Conservation (phyloP, 2,797 vertebrate genomes). For the Erethizon dorsatum region DNA sequence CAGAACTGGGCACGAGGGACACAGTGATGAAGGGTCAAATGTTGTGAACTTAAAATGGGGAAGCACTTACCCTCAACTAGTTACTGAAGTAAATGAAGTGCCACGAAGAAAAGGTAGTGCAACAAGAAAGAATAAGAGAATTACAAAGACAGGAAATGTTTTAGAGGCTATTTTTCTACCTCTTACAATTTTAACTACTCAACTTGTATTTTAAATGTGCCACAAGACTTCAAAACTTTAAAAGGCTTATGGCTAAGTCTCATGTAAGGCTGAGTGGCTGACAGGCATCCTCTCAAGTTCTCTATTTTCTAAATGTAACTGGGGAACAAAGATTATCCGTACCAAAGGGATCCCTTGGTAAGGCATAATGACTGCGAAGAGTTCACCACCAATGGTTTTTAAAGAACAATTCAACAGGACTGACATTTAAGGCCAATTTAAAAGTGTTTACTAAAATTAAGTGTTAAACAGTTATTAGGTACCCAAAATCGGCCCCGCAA, state of each 20-base stretch:
- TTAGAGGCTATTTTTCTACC: background rate
- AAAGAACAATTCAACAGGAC: conserved; percentile 30
- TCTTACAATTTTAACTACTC: conserved; percentile 16
- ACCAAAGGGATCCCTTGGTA: background rate
- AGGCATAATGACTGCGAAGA: conserved; percentile 12
- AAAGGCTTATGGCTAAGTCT: background rate
- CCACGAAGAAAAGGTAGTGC: background rate
- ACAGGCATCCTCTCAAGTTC: background rate
- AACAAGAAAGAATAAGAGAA: conserved; percentile 21
- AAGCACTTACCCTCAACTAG: background rate
- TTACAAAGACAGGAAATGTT: background rate
- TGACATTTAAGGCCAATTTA: conserved; percentile 39
- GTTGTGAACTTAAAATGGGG: background rate
- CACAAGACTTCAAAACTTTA: background rate
- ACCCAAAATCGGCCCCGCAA: background rate
- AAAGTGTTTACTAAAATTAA: conserved; percentile 51
- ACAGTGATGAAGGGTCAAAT: background rate
- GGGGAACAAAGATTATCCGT: conserved; percentile 1
- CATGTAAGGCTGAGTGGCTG: background rate
- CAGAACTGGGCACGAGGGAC: background rate
- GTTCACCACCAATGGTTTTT: background rate
- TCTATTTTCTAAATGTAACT: conserved; percentile 43
- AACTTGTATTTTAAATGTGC: background rate
- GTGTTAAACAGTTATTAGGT: conserved; percentile 21
- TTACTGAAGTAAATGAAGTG: background rate